Evolutionary conservation across 2,797 vertebrate genomes (phyloP).

Genomic region (Oreochromis mossambicus): DNA sequence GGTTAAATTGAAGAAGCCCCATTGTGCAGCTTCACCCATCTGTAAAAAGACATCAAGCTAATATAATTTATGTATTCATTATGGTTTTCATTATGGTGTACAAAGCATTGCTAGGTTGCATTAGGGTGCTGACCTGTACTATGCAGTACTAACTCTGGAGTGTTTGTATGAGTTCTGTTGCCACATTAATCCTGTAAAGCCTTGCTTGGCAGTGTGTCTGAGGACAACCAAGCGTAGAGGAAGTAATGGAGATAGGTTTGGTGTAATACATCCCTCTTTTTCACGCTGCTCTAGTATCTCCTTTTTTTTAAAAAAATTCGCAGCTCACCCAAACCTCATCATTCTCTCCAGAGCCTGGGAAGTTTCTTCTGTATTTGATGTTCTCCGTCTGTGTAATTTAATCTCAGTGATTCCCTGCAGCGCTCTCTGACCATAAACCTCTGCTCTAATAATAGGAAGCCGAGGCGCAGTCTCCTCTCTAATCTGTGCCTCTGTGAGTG

Average conservation of each 20-base stretch:
- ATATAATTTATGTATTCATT: neutral
- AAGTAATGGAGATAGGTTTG: constrained; percentile 1
- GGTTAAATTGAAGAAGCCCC: neutral
- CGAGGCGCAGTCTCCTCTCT: constrained; percentile 67
- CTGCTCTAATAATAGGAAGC: constrained; percentile 74
- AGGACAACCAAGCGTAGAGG: neutral
- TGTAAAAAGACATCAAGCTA: neutral
- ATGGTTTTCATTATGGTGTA: neutral
- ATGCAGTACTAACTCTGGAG: neutral
- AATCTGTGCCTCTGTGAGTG: constrained; percentile 64
- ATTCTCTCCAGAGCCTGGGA: constrained; percentile 45
- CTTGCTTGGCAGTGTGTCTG: neutral
- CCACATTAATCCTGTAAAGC: neutral
- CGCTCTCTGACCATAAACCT: constrained; percentile 70
- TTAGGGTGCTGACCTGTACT: neutral
- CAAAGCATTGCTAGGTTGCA: neutral
- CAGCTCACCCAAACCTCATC: constrained; percentile 32
- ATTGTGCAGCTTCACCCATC: neutral
- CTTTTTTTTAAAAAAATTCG: neutral
- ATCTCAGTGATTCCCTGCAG: constrained; percentile 75
- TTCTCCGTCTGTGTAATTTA: constrained; percentile 76
- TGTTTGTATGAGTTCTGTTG: neutral
- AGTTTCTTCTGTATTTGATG: constrained; percentile 72
- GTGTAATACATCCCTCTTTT: constrained; percentile 24
- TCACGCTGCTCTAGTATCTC: constrained; percentile 3